Conservation (phyloP, 92 coral and sea anemone genomes). For the Porites rus region DNA sequence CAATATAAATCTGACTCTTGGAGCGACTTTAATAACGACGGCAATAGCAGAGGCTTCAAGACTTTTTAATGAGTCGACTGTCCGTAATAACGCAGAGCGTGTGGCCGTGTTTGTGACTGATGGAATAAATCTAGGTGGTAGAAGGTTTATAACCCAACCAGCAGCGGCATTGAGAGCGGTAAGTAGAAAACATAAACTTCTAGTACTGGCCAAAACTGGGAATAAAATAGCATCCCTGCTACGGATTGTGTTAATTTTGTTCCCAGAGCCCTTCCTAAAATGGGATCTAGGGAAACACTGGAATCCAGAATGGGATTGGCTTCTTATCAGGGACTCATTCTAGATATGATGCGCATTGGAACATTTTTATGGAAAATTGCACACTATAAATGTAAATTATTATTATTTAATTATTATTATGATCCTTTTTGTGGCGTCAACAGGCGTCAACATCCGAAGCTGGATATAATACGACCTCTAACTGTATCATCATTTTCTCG, state of each 20-base stretch:
- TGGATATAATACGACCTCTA: too few species aligned
- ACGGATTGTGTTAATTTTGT: neutral
- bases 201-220: neutral
- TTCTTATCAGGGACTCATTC: too few species aligned
- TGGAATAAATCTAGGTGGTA: slow-evolving; percentile 61
- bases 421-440: too few species aligned
- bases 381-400: too few species aligned
- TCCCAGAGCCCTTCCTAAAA: neutral
- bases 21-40: slow-evolving; percentile 29
- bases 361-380: too few species aligned
- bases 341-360: too few species aligned
- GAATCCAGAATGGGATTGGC: too few species aligned
- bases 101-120: slow-evolving; percentile 68
- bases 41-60: slow-evolving; percentile 38
- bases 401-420: too few species aligned
- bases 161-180: slow-evolving; percentile 65
- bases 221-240: neutral
- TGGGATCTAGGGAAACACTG: neutral
- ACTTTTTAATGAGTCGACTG: slow-evolving; percentile 40
- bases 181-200: slow-evolving; percentile 1
- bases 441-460: too few species aligned
- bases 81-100: slow-evolving; percentile 41
- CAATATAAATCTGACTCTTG: slow-evolving; percentile 20
- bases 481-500: too few species aligned
- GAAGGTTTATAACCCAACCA: slow-evolving; percentile 33